Evolutionary conservation across 2,113 vertebrate species (phyloP), one percentile per base, ranked within the genome.

Genomic region (Stictonetta naevosa): DNA sequence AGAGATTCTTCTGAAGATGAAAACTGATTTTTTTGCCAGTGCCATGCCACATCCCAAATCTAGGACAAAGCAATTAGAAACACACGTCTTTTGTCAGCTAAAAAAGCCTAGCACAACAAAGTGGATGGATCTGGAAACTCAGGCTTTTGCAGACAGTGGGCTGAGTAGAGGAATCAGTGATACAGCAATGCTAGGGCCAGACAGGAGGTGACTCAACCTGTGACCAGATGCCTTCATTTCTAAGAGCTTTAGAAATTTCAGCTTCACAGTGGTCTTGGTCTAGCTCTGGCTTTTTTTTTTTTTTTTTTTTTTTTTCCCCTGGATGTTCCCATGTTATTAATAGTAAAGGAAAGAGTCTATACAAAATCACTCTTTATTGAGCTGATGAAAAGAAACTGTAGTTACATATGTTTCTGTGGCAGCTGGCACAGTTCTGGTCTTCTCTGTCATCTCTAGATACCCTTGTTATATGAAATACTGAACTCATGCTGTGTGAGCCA

Each of bases 391-490:
- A 86, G 69, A 53, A 95, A 15, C 62, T 82, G 34, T 73, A 74
- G 55, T 83, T 95, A 73, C 74, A 29, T 60, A 40, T 79, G 46
- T 93, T 97, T 94, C 68, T 91, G 75, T 38, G 71, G 80, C 86
- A 50, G 33, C 88, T 91, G 93, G 72, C 86, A 85, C n/a, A 42
- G 69, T 38, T 69, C 79, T 91, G 40, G 42, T 90, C 79, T 87
- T 82, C 83, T 91, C 87, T 91, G 64, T 93, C 77, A 56, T 95
- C 93, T 94, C 59, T 88, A 82, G 83, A 75, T 91, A 55, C 48
- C 90, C 38, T 80, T 91, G 66, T 88, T 97, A 62, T 88, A 88
- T 93, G 91, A 95, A 95, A 91, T 69, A 68, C 73, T 97, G 88
- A 95, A 64, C 69, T 91, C 66, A 73, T 3, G 17, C 86, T 96